Evolutionary conservation across 1,140 invertebrate species (phyloP), one percentile per base, ranked within the genome.

Genomic region (Drosophila novamexicana): DNA sequence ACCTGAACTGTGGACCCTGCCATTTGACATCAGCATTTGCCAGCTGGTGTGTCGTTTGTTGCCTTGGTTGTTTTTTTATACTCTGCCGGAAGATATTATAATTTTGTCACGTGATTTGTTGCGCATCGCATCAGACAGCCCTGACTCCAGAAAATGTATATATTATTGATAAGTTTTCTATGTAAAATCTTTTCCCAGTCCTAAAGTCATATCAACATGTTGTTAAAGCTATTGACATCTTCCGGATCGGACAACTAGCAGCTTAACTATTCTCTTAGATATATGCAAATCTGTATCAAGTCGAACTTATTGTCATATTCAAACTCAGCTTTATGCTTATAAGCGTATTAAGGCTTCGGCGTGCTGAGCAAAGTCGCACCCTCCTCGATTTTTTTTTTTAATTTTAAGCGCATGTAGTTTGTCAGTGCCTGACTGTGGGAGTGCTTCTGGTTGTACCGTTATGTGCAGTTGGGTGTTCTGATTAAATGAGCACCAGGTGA

Each of bases 341-440:
- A 44, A 49, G 45, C 7, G 45, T 29, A 49, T 49, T 29, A 1
- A 12, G 1, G 8, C 8, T 49, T 22, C 45, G 45, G 22, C 45
- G 9, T 14, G 9, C 16, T 10, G 32, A n/a, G 29, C 29, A 10
- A 32, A 9, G 9, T 12, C n/a, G 36, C 6, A 5, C 22, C 5
- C 5, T 42, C 34, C 36, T 39, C 9, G 18, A 1, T 18, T 77
- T 42, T 45, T 36, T 34, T 36, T 80, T 85, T 85, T 85, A 85
- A 83, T 85, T 80, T 83, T 47, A 71, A 77, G 57, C 64, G 73
- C 71, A 39, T 69, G 57, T 74, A 50, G 57, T 74, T 56, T 74
- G 49, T 68, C 65, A 61, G 40, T 49, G 56, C 56, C 50, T 40
- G 47, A 49, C 66, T 50, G 68, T 61, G 66, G 68, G 34, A 49